Evolutionary conservation across 2,888 invertebrate genomes (phyloP), one percentile per base, ranked within the genome.

Genomic region (Chymomyza fuscimana): DNA sequence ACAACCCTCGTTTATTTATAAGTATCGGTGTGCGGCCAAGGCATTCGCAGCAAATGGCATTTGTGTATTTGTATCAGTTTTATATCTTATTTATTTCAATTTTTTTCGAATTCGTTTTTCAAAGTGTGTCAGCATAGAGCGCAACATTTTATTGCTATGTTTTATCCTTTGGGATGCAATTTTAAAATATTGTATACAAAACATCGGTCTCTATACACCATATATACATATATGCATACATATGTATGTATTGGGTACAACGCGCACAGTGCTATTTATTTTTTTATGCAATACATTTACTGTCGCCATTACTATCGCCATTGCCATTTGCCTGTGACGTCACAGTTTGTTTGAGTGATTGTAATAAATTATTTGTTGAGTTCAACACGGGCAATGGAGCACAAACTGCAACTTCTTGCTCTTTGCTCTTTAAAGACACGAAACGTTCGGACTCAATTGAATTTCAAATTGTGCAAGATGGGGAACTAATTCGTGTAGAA

Each of bases 41-140:
- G 25, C 58, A 19, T 19, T 58, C 58, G 64, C 15, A 50, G 64
- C 52, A 16, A 59, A 19, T 64, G 67, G 59, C 61, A 63, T 73
- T 79, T 75, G 77, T 67, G 69, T 69, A 72, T 79, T 79, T 77
- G 72, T 84, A 77, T 73, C 74, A 77, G 70, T 84, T 83, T 82
- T 84, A 86, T 80, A 84, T 83, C 83, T 83, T 83, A 86, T 83
- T 83, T 86, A 83, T 83, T 86, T 83, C 85, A 84, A 86, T 86
- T 83, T 82, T 82, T 82, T 85, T 72, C 73, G 70, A 83, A 82
- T 80, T 77, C 77, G 75, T 79, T 80, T 16, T 78, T 80, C 76
- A 73, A 76, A 77, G 80, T 76, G 74, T 74, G 76, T 70, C 70
- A 77, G 77, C 67, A 76, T 70, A 54, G 52, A 16, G 78, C 76